Evolutionary conservation across 1,140 invertebrate genomes (phyloP).

Genomic region (Zelostemma sp.): DNA sequence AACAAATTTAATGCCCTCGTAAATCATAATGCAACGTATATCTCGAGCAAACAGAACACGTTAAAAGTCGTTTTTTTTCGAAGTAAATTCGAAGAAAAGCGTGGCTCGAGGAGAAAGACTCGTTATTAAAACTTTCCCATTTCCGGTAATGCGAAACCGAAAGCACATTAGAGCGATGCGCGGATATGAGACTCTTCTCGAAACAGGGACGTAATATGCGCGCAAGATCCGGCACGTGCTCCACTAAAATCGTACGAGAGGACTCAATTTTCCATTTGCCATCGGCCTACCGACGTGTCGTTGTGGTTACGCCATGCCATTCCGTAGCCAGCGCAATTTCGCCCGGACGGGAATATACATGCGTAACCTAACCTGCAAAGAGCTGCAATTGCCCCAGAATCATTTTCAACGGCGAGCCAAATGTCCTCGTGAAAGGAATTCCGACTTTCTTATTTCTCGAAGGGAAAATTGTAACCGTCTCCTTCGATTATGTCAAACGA

Average conservation of each 20-base stretch:
- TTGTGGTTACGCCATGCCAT: slow-evolving; percentile 4
- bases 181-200: slow-evolving; percentile 25
- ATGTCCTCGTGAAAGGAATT: neutral
- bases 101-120: neutral
- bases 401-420: neutral
- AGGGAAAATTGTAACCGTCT: neutral
- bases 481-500: neutral
- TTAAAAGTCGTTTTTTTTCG: slow-evolving; percentile 2
- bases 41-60: neutral
- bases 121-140: slow-evolving; percentile 46
- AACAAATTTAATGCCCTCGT: neutral
- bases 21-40: slow-evolving; percentile 1
- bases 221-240: slow-evolving; percentile 49
- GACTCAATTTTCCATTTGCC: slow-evolving; percentile 62
- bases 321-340: slow-evolving; percentile 6
- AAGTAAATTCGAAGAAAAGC: neutral
- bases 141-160: slow-evolving; percentile 51
- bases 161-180: slow-evolving; percentile 43
- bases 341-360: neutral
- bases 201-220: slow-evolving; percentile 43
- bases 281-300: slow-evolving; percentile 17
- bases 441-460: slow-evolving; percentile 7
- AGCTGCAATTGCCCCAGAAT: slow-evolving; percentile 1
- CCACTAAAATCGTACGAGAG: slow-evolving; percentile 59
- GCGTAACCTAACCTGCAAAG: slow-evolving; percentile 1